Conservation (phyloP, 2,797 vertebrate genomes). For the Pantherophis vulpinus region DNA sequence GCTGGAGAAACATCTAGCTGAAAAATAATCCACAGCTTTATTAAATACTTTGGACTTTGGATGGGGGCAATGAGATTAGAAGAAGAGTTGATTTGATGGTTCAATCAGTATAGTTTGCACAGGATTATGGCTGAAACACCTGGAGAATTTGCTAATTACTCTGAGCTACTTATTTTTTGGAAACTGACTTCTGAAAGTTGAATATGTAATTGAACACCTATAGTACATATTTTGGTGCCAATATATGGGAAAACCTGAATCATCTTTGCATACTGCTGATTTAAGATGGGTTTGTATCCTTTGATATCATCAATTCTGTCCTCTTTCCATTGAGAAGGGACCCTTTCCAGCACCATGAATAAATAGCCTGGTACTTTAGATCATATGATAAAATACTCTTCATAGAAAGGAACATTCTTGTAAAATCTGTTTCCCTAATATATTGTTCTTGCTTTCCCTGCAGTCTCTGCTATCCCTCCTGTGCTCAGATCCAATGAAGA, state of each 20-base stretch:
- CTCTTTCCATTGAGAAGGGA: neutral
- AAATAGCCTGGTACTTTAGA: neutral
- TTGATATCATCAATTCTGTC: neutral
- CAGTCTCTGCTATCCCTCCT: slow-evolving; percentile 49
- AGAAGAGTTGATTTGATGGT: neutral
- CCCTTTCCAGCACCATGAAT: neutral
- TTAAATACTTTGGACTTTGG: neutral
- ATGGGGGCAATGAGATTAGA: neutral
- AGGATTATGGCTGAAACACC: neutral
- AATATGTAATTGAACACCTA: neutral
- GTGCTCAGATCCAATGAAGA: slow-evolving; percentile 24
- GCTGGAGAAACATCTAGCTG: neutral
- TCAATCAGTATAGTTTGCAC: neutral
- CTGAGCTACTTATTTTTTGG: neutral
- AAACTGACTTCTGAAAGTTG: neutral
- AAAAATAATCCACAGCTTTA: neutral
- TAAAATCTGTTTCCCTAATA: neutral
- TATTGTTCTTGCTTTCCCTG: slow-evolving; percentile 11
- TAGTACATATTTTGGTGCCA: neutral
- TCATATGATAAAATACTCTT: neutral
- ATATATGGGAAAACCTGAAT: neutral
- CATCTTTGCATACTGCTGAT: neutral
- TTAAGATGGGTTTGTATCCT: neutral
- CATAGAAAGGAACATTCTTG: neutral
- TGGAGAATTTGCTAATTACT: neutral